Evolutionary conservation across 2,888 invertebrate genomes (phyloP), one percentile per base, ranked within the genome.

Genomic region (Bellardia bayeri): DNA sequence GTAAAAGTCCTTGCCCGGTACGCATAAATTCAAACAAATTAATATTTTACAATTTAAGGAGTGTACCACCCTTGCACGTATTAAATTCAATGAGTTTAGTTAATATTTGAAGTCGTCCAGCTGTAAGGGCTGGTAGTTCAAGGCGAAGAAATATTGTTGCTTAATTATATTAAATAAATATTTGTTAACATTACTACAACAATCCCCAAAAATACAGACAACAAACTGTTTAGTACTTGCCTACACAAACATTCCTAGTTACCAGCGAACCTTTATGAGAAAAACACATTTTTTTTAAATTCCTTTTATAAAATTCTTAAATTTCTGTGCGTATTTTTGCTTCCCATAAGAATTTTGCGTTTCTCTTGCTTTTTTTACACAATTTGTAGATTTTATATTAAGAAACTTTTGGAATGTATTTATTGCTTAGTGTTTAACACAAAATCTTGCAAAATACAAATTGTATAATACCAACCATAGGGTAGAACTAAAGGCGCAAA

Each of bases 151-250:
- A 74, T 58, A 49, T 74, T 82, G 74, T 74, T 64, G 72, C 81
- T 74, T 82, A 74, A 82, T 82, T 82, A 74, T 82, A 74, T 58
- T 33, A 66, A 82, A 82, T 74, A 82, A 82, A 82, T 82, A 74
- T 66, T 74, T 81, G 81, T 72, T 82, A 56, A 54, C 58, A 61
- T 49, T 37, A 63, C 63, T 16, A n/a, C 40, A 54, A 40, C 40
- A 71, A 71, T 3, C 8, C 9, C 14, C 2, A 9, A 5, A 8
- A 33, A 71, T 9, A 54, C 37, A 56, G 9, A 56, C 16, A 42
- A n/a, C 58, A 58, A 58, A 58, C 63, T n/a, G 7, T 63, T 0
- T 37, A 63, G 33, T 9, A 37, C 14, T 14, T 11, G 61, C 37
- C 11, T 3, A 14, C 30, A 58, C 7, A 37, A 11, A 23, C 5